Evolutionary conservation across 1,140 invertebrate species (phyloP), one percentile per base, ranked within the genome.

Genomic region (Dreissena rostriformis): DNA sequence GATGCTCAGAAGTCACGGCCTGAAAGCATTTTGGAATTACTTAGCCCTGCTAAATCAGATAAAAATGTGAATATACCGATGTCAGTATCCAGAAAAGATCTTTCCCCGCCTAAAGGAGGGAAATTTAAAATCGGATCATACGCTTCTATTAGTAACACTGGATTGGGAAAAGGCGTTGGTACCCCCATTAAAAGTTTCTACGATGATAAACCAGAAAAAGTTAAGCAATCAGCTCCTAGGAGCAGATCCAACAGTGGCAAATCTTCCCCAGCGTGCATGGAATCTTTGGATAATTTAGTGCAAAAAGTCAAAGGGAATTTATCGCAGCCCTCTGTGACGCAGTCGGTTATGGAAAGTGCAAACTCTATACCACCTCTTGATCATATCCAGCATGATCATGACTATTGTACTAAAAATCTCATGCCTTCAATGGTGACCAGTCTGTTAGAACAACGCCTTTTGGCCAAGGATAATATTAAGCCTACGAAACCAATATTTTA

Each of bases 51-150:
- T 52, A 73, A 17, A 72, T 14, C 68, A 63, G 79, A 65, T 68
- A 22, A 72, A 10, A 73, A 73, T 39, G 2, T 39, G 39, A 39
- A 39, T 39, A 39, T 39, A 39, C 39, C 39, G 39, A 39, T 39
- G 39, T 39, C 39, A 39, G 39, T 39, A 8, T 39, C 39, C 39
- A 39, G 39, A 39, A 39, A 39, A 39, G 39, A 39, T 39, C 57
- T 79, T 26, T 75, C 84, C 22, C 86, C 86, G 28, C 88, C 88
- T 51, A 92, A 90, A 86, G 83, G 86, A 82, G 91, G 91, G 17
- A 91, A 89, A 70, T 91, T 90, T 72, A 86, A 80, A 57, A 92
- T 92, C 81, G 91, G 91, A 76, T 91, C 88, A 63, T 92, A 90
- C 86, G 91, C 88, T 52, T 91, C 90, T 28, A 89, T 91, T 29